These are phyloP conservation scores for Microplitis demolitor DNA, from an alignment of 1,140 invertebrate genomes.

Conservation along the genomic window DNA sequence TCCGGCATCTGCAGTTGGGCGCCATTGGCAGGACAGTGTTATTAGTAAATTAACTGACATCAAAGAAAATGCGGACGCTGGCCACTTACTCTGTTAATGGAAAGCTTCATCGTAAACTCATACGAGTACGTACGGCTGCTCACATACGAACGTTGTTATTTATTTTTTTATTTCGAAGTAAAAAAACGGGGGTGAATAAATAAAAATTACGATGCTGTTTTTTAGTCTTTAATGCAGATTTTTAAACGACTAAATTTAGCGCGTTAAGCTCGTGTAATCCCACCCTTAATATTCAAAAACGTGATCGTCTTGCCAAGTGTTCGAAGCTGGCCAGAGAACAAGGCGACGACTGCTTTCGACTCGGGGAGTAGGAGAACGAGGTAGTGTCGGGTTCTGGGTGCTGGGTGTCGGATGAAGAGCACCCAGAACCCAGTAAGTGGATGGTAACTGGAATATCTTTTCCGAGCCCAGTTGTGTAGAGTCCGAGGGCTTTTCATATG, in stretches of 20 bases:
- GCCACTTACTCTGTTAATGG: constrained; percentile 59
- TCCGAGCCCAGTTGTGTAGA: background rate
- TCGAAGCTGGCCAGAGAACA: constrained; percentile 39
- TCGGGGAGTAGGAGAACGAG: constrained; percentile 3
- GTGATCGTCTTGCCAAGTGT: constrained; percentile 60
- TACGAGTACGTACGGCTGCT: background rate
- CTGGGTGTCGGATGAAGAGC: background rate
- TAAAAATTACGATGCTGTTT: background rate
- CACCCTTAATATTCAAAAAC: constrained; percentile 64
- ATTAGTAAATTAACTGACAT: constrained; percentile 63
- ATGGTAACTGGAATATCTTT: background rate
- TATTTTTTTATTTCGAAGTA: background rate
- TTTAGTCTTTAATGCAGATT: constrained; percentile 53
- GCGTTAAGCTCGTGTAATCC: constrained; percentile 61
- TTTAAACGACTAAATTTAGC: constrained; percentile 56
- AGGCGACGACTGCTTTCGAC: too few species aligned
- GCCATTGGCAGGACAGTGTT: constrained; percentile 43
- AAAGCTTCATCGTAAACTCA: constrained; percentile 36
- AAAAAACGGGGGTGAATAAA: background rate
- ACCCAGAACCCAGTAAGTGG: too few species aligned
- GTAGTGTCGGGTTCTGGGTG: background rate
- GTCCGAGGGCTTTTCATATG: constrained; percentile 58
- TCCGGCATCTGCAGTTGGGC: background rate
- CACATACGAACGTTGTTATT: background rate
- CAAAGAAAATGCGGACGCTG: constrained; percentile 56